phyloP scores from a whole-genome alignment of 1,140 invertebrate genomes.

The Nilaparvata lugens region DNA sequence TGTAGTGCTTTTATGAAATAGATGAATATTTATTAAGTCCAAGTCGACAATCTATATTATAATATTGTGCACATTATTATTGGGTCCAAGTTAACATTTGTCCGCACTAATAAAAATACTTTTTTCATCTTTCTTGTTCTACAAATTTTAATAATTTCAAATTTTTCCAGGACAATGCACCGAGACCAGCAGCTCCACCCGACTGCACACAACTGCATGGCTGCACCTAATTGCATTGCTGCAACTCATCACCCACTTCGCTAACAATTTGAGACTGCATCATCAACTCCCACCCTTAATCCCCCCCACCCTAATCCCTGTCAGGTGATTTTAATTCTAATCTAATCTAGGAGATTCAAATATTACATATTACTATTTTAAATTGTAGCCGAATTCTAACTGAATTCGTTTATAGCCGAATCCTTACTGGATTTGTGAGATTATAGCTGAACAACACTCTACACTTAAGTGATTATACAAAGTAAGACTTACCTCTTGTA shows the following conservation, averaged over 20 bases:
- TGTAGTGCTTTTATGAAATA: no score
- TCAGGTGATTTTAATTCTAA: background rate
- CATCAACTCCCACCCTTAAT: background rate
- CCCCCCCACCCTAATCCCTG: background rate
- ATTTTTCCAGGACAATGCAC: constrained; percentile 2
- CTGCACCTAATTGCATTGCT: background rate
- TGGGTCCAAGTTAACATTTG: background rate
- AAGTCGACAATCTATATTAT: no score
- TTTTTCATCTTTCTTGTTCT: background rate
- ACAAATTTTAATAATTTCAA: background rate
- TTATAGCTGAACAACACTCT: no score
- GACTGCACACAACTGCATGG: no score
- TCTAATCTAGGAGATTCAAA: background rate
- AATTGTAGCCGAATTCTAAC: no score
- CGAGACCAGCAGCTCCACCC: background rate
- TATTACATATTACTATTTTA: background rate
- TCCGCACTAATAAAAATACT: background rate
- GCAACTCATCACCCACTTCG: background rate
- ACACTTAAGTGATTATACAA: no score
- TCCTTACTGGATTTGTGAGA: no score
- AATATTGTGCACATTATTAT: background rate
- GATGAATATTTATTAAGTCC: no score
- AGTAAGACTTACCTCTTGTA: no score
- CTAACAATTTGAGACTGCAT: background rate
- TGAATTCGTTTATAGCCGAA: no score